Evolutionary conservation across 1,140 invertebrate genomes (phyloP).

Genomic region (Chironomus striatipennis): DNA sequence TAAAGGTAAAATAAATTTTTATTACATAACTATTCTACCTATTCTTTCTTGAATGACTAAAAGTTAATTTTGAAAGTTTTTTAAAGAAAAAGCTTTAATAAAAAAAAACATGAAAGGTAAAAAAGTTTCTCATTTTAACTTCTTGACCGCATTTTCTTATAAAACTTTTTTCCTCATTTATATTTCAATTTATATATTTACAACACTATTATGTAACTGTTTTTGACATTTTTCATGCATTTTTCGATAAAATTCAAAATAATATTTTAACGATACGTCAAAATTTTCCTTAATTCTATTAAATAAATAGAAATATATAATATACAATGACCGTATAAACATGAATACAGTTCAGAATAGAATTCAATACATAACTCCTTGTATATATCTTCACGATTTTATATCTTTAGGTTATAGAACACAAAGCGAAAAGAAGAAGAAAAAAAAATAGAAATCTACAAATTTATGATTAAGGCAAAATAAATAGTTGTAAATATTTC

Average conservation of each 20-base stretch:
- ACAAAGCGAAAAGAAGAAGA: too few relatives aligned
- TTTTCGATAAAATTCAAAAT: not conserved
- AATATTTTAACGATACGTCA: conserved; percentile 18
- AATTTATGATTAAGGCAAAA: conserved; percentile 8
- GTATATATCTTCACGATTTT: not conserved
- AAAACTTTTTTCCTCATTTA: not conserved
- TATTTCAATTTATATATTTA: not conserved
- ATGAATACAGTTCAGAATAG: not conserved
- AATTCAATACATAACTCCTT: too few relatives aligned
- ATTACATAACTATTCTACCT: too few relatives aligned
- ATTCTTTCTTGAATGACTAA: not conserved
- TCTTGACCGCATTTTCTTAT: not conserved
- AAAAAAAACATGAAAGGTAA: not conserved
- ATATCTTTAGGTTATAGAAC: not conserved
- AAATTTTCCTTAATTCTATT: conserved; percentile 9
- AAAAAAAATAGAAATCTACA: not conserved
- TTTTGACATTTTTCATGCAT: too few relatives aligned
- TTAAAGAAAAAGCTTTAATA: not conserved
- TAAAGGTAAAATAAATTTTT: too few relatives aligned
- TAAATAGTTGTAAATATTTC: conserved; percentile 14
- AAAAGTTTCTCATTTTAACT: not conserved
- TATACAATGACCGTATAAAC: too few relatives aligned
- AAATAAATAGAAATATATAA: not conserved
- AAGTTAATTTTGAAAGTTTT: not conserved
- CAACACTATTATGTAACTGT: not conserved